These are phyloP conservation scores for Dyspetes luteomarginatus DNA, from an alignment of 2,888 invertebrate genomes.

Conservation along the genomic window DNA sequence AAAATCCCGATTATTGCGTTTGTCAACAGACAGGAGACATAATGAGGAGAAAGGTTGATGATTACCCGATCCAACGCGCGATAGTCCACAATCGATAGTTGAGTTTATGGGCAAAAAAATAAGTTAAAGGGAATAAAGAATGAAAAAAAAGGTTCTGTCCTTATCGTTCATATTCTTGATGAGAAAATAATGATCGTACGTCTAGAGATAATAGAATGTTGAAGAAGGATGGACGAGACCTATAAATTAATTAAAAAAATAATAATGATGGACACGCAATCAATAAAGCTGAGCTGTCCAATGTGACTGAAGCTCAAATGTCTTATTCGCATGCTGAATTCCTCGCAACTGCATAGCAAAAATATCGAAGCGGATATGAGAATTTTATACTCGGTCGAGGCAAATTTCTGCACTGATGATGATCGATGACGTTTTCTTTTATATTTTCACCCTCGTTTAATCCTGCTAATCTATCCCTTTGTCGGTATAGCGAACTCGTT, in stretches of 20 bases:
- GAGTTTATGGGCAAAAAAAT: constrained; percentile 28
- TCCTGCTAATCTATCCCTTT: background rate
- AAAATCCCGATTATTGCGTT: constrained; percentile 53
- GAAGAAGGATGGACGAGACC: constrained; percentile 18
- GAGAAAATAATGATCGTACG: background rate
- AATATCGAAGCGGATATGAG: constrained; percentile 17
- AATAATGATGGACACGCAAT: constrained; percentile 17
- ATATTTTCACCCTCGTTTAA: background rate
- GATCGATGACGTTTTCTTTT: constrained; percentile 49
- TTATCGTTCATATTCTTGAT: constrained; percentile 14
- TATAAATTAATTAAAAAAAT: constrained; percentile 29
- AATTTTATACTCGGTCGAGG: constrained; percentile 1
- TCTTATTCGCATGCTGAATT: constrained; percentile 56
- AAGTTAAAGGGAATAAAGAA: constrained; percentile 37
- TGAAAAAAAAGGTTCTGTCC: constrained; percentile 31
- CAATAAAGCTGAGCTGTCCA: background rate
- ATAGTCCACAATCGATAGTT: background rate
- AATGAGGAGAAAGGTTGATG: constrained; percentile 42
- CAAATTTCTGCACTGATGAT: constrained; percentile 17
- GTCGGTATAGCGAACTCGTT: background rate
- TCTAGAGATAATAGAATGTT: constrained; percentile 4
- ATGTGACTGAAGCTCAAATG: constrained; percentile 41
- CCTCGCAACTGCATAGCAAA: background rate
- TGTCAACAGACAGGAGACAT: constrained; percentile 53
- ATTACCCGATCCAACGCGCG: constrained; percentile 34